Percentiles rank a stretch among this genome's conserved stretches.
phyloP scores from a whole-genome alignment of 2,113 vertebrate species.

The Myodes glareolus region DNA sequence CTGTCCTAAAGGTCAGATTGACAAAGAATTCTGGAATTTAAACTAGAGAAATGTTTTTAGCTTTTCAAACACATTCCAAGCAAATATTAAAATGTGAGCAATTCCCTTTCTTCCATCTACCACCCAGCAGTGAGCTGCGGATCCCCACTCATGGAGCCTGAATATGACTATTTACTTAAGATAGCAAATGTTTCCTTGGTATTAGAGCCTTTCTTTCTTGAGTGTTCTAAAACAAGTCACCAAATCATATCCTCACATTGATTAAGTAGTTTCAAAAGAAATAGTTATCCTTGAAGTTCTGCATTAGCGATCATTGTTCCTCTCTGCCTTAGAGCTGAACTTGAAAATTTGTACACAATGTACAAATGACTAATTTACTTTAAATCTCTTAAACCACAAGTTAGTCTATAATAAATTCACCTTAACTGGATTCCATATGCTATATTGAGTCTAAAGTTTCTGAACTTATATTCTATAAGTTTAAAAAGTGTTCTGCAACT shows the following conservation, averaged over 20 bases:
- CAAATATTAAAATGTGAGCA: not conserved
- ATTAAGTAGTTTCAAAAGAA: constrained; percentile 31
- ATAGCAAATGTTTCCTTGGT: not conserved
- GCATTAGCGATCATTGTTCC: not conserved
- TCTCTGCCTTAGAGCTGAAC: not conserved
- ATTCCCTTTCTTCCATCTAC: not conserved
- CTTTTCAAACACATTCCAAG: constrained; percentile 41
- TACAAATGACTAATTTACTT: constrained; percentile 38
- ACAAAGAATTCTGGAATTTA: not conserved
- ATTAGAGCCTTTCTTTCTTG: constrained; percentile 2
- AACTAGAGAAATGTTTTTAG: constrained; percentile 21
- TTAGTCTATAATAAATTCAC: constrained; percentile 8
- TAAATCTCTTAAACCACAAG: constrained; percentile 8
- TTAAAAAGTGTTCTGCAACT: not conserved
- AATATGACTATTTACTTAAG: not conserved
- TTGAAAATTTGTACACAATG: not conserved
- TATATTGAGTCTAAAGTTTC: not conserved
- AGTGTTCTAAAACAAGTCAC: constrained; percentile 8
- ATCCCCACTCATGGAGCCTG: not conserved
- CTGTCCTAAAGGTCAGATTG: not conserved
- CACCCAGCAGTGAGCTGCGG: not conserved
- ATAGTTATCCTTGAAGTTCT: constrained; percentile 7
- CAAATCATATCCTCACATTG: not conserved
- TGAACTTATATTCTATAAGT: constrained; percentile 16
- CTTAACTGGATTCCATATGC: not conserved